phyloP scores from a whole-genome alignment of 2,113 vertebrate species.

The Burhinus bistriatus region DNA sequence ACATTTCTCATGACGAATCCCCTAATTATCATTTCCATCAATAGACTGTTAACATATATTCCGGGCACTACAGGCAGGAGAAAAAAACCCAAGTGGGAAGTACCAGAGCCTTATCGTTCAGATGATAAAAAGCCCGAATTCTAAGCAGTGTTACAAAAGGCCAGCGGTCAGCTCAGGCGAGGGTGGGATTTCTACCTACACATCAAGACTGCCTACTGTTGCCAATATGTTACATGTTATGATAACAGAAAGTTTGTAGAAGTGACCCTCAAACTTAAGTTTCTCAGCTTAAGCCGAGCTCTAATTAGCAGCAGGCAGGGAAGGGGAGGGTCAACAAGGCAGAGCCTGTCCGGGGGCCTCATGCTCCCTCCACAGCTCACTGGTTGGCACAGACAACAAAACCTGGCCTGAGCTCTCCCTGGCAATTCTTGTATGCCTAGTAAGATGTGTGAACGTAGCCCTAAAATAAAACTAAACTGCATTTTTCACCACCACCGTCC shows the following conservation, averaged over 20 bases:
- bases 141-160: background rate
- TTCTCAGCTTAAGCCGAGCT: background rate
- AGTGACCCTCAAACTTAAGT: background rate
- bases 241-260: background rate
- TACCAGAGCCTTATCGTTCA: background rate
- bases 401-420: background rate
- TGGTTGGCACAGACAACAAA: background rate
- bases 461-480: background rate
- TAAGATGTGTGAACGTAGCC: background rate
- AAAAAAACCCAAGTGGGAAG: constrained; percentile 18
- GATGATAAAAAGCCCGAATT: background rate
- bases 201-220: background rate
- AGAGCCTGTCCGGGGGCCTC: background rate
- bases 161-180: background rate
- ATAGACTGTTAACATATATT: constrained; percentile 21
- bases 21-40: constrained; percentile 63
- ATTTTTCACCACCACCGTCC: background rate
- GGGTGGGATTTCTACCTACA: background rate
- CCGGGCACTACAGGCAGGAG: background rate
- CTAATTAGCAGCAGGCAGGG: background rate
- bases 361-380: background rate
- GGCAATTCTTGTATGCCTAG: background rate
- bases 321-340: background rate
- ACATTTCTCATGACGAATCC: constrained; percentile 48
- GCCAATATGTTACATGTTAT: background rate